Percentiles rank a stretch among this genome's conserved stretches.
phyloP scores from a whole-genome alignment of 37 sponge, comb jelly and placozoan species.

The Agelas oroides region DNA sequence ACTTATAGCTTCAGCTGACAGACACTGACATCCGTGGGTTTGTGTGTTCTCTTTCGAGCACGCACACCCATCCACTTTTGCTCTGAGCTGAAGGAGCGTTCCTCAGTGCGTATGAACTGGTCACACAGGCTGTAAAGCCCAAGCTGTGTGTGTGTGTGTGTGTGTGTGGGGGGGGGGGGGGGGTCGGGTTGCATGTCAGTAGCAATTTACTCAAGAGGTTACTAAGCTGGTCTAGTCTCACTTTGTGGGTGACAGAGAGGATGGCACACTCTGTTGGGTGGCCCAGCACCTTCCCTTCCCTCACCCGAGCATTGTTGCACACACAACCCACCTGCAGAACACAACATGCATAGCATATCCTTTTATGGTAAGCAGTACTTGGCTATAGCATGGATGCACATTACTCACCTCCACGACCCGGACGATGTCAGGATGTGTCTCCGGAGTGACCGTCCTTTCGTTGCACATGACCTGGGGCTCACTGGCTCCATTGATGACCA shows the following conservation, averaged over 20 bases:
- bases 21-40: slow-evolving; percentile 35
- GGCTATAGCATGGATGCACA: too few relatives aligned
- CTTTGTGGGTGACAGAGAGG: slow-evolving; percentile 68
- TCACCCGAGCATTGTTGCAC: slow-evolving; percentile 93
- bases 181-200: too few relatives aligned
- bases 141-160: slow-evolving; percentile 55
- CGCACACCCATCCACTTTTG: slow-evolving; percentile 96
- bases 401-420: slow-evolving; percentile 66
- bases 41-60: slow-evolving; percentile 27
- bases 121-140: slow-evolving; percentile 67
- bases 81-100: slow-evolving; percentile 91
- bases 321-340: slow-evolving; percentile 89
- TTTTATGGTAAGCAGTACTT: too few relatives aligned
- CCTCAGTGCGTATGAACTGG: slow-evolving; percentile 73
- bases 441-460: slow-evolving; percentile 31
- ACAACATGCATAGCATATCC: slow-evolving; percentile 4
- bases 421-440: slow-evolving; percentile 52
- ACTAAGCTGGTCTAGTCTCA: too few relatives aligned
- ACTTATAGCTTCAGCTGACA: not conserved
- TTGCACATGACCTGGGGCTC: slow-evolving; percentile 22
- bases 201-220: too few relatives aligned
- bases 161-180: too few relatives aligned
- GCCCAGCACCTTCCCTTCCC: slow-evolving; percentile 76
- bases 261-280: slow-evolving; percentile 96
- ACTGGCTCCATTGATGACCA: not conserved